Evolutionary conservation across 92 coral and sea anemone genomes (phyloP).

Genomic region (Epizoanthus scotinus): DNA sequence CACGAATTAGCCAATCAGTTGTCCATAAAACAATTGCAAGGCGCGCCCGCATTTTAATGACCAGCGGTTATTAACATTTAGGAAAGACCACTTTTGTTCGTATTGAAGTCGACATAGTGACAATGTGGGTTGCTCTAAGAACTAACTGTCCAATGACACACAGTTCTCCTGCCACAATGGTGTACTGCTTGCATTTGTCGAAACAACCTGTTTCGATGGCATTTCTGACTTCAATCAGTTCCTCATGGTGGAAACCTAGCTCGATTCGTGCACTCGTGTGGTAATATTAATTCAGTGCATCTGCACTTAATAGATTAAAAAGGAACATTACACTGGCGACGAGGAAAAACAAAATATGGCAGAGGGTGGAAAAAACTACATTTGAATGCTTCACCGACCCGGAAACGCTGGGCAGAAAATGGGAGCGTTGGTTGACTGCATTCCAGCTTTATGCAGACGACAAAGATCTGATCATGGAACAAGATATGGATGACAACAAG

Average conservation of each 20-base stretch:
- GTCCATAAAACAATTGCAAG: no score
- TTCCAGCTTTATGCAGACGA: constrained; percentile 50
- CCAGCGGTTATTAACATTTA: no score
- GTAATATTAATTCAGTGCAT: no score
- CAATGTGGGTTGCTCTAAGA: constrained; percentile 4
- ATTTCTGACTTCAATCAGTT: constrained; percentile 27
- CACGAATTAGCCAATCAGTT: no score
- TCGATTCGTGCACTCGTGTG: no score
- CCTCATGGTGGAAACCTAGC: no score
- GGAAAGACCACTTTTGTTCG: no score
- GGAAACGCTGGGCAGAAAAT: constrained; percentile 21
- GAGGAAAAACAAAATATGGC: no score
- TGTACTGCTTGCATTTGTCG: constrained; percentile 40
- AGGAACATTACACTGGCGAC: no score
- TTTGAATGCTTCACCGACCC: constrained; percentile 15
- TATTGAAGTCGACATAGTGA: no score
- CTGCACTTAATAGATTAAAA: no score
- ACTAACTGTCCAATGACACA: not conserved
- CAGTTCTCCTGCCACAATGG: constrained; percentile 37
- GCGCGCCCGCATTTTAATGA: no score
- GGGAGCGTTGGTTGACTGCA: constrained; percentile 36
- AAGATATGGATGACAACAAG: constrained; percentile 20
- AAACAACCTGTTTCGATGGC: constrained; percentile 34
- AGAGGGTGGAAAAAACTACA: not conserved
- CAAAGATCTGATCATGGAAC: constrained; percentile 41